Conservation (phyloP, 2,797 vertebrate genomes). For the Cossypha niveicapilla region DNA sequence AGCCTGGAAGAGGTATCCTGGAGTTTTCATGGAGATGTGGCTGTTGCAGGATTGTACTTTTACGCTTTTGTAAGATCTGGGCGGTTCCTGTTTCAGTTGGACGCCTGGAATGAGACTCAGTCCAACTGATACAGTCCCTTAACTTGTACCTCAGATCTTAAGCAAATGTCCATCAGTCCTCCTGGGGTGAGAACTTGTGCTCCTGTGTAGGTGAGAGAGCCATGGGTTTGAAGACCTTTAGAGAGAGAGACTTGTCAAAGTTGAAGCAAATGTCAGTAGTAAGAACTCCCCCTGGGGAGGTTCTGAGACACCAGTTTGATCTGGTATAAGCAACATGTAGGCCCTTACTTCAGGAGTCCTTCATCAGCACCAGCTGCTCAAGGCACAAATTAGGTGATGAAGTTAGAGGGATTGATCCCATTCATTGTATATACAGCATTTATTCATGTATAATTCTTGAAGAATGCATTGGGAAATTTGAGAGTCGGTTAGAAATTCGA, state of each 20-base stretch:
- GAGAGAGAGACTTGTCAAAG: neutral
- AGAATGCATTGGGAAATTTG: neutral
- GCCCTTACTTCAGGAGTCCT: neutral
- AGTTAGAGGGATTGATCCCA: neutral
- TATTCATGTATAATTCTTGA: neutral
- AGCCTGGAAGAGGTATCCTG: neutral
- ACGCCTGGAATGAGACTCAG: neutral
- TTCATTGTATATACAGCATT: neutral
- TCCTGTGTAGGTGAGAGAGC: neutral
- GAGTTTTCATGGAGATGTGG: neutral
- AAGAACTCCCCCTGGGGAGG: neutral
- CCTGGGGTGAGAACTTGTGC: neutral
- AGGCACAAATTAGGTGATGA: neutral
- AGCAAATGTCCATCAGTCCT: neutral
- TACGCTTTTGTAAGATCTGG: neutral
- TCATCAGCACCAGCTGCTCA: neutral
- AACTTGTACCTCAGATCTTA: neutral
- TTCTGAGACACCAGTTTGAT: neutral
- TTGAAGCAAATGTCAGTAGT: neutral
- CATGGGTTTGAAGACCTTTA: neutral
- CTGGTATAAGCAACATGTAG: accelerated
- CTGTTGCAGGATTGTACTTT: neutral
- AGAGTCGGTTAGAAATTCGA: neutral
- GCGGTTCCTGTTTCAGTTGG: neutral
- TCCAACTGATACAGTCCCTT: neutral